These are phyloP conservation scores for Scaptomyza pallida DNA, from an alignment of 1,140 invertebrate genomes.

Conservation along the genomic window DNA sequence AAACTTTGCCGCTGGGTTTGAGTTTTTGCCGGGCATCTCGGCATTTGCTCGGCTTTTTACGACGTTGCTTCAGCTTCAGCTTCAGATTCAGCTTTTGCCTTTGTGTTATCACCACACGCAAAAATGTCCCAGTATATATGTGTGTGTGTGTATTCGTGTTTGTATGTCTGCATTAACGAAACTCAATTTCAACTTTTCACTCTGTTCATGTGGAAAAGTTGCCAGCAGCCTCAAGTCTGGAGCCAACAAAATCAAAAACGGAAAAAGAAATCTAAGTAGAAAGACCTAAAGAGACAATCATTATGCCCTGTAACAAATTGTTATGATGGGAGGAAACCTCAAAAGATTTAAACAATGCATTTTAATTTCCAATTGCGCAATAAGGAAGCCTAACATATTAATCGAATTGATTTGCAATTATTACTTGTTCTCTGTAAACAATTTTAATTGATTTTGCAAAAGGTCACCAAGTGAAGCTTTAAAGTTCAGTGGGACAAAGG, in stretches of 20 bases:
- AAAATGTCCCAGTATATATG: slow-evolving; percentile 24
- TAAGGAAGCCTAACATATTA: background rate
- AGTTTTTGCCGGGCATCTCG: slow-evolving; percentile 36
- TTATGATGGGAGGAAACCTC: slow-evolving; percentile 5
- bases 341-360: slow-evolving; percentile 3
- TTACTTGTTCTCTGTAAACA: background rate
- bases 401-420: background rate
- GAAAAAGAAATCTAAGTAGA: background rate
- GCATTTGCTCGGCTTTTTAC: slow-evolving; percentile 26
- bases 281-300: slow-evolving; percentile 32
- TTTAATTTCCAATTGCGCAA: slow-evolving; percentile 4
- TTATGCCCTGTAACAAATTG: slow-evolving; percentile 35
- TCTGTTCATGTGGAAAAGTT: slow-evolving; percentile 67
- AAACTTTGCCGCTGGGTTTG: slow-evolving; percentile 53
- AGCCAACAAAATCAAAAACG: slow-evolving; percentile 10
- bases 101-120: slow-evolving; percentile 45
- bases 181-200: slow-evolving; percentile 69
- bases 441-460: background rate
- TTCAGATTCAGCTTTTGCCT: no score
- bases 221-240: slow-evolving; percentile 39
- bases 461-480: background rate
- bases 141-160: slow-evolving; percentile 22
- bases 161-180: slow-evolving; percentile 60
- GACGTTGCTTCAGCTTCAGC: slow-evolving; percentile 12
- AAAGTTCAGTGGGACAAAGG: background rate